Evolutionary conservation across 2,797 vertebrate genomes (phyloP), one percentile per base, ranked within the genome.

Genomic region (Enteromius radiatus): DNA sequence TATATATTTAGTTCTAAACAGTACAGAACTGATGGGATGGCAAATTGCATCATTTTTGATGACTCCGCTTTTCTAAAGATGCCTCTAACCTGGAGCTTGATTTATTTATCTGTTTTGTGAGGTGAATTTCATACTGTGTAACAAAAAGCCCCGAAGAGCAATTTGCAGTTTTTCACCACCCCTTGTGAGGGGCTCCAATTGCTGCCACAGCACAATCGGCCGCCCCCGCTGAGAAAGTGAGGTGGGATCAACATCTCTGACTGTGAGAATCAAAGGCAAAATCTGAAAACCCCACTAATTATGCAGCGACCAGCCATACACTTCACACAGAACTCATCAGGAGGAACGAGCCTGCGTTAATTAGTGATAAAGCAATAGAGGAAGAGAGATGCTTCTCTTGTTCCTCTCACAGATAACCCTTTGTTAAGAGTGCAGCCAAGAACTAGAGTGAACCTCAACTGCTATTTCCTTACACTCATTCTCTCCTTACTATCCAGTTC

Each of bases 291-390:
- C 59, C 61, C 38, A 17, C 68, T 80, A 82, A 83, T 85, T 85
- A 85, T 59, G 38, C 80, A 69, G 76, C 19, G 36, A 10, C 75
- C 69, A 47, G 69, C 69, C 80, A 54, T 68, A 63, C 15, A 7
- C 74, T 68, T 68, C 73, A 69, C 63, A 59, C 69, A 43, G 84
- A 19, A 69, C 70, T 79, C 61, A 56, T 85, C 84, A 75, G 68
- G 71, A 85, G 76, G 61, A 88, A 84, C 76, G 59, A 84, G 84
- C 56, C 38, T 23, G 45, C 76, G 65, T 85, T 89, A 93, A 94
- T 94, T 90, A 92, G 90, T 86, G 90, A 93, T 94, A 91, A 92
- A 93, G 87, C 36, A 61, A 63, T 85, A 90, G 90, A 92, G 88
- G 85, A 85, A 90, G 84, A 87, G 87, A 80, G 87, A 88, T 69